Evolutionary conservation across 2,888 invertebrate genomes (phyloP), one percentile per base, ranked within the genome.

Genomic region (Drosophila paramelanica): DNA sequence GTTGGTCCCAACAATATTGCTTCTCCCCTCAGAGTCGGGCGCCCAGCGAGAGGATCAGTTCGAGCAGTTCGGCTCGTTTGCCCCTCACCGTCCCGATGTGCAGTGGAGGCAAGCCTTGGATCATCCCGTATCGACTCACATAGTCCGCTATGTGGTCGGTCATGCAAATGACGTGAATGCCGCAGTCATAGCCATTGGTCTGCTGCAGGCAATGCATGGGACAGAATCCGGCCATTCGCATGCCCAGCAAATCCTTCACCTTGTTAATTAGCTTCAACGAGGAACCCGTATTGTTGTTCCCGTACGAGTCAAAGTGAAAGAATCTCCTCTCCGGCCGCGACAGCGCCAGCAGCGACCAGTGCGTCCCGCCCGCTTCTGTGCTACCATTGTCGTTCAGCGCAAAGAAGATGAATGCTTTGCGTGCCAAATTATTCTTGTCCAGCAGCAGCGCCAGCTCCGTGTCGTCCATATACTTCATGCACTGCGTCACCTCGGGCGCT

Each of bases 161-260:
- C 92, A 97, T 96, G 86, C 96, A 96, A 55, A 98, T 94, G 5
- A 98, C 96, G 93, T 97, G 96, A 61, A 98, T 94, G 13, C 98
- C 98, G 93, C 98, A 98, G 90, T 98, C 98, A 91, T 97, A 97
- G 8, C 96, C 94, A 92, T 98, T 98, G 43, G 94, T 93, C 92
- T 98, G 98, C 86, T 96, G 96, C 23, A 95, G 93, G 87, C 95
- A 95, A 60, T 94, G 93, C 67, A 94, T 93, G 0, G 90, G 70
- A 80, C 94, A 94, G 23, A 93, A 91, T 67, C 93, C 93, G 46
- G 91, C 91, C 55, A 91, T 91, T 3, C 89, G 77, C 51, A 85
- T 84, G 50, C 89, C 88, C 31, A 93, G 73, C 7, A 81, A 69
- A 75, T 93, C 90, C 88, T 93, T 92, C 90, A 94, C 92, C 88